phyloP scores from a whole-genome alignment of 1,140 invertebrate genomes.

The Drosophila navojoa region DNA sequence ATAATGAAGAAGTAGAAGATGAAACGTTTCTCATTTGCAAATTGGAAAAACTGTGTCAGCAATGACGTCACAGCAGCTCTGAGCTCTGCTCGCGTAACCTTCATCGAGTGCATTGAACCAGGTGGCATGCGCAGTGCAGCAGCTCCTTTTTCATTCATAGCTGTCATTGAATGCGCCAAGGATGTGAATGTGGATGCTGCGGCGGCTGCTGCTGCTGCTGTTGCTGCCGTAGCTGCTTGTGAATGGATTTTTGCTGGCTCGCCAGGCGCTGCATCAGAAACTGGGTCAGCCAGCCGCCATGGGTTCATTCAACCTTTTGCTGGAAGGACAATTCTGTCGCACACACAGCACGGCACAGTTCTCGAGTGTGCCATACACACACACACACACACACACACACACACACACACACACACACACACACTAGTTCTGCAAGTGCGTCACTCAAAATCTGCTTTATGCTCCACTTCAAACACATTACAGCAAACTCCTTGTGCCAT shows the following conservation, averaged over 20 bases:
- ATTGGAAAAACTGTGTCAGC: conserved; percentile 58
- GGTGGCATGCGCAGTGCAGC: conserved; percentile 67
- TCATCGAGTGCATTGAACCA: conserved; percentile 72
- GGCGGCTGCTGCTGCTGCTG: conserved; percentile 18
- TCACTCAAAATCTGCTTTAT: conserved; percentile 33
- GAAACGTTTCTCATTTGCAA: background rate
- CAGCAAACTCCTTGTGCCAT: conserved; percentile 14
- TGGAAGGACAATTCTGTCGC: conserved; percentile 72
- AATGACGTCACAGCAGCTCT: conserved; percentile 61
- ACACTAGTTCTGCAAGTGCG: conserved; percentile 41
- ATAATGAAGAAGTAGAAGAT: background rate
- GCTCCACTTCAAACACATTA: conserved; percentile 18
- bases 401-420: background rate
- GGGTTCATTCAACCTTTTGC: conserved; percentile 67
- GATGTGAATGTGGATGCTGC: conserved; percentile 19
- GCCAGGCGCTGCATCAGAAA: conserved; percentile 37
- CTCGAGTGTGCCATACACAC: conserved; percentile 20
- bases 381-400: background rate
- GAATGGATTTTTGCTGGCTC: conserved; percentile 52
- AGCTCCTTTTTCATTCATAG: conserved; percentile 63
- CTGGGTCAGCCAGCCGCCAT: conserved; percentile 56
- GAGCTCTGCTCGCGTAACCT: conserved; percentile 54
- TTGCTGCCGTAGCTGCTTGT: conserved; percentile 30
- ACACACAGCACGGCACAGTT: conserved; percentile 50
- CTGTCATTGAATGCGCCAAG: conserved; percentile 44